Evolutionary conservation across 2,113 vertebrate species (phyloP), one percentile per base, ranked within the genome.

Genomic region (Myanophis thanlyinensis): DNA sequence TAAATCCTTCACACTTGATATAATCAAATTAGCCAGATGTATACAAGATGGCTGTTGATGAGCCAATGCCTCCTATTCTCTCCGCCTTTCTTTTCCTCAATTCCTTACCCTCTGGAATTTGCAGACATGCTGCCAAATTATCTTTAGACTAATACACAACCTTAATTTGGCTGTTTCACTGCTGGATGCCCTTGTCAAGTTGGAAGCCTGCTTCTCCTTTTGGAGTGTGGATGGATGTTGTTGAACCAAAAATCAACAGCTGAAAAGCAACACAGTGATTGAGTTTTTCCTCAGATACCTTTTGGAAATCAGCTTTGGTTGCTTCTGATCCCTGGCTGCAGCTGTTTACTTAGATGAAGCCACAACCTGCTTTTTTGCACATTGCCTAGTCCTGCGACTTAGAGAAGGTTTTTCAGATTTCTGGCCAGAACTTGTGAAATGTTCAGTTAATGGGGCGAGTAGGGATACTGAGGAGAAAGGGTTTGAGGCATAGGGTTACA

Each of bases 51-150:
- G 80, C 49, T 54, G 84, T 49, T 62, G 51, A 2, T 25, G 25
- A 88, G 91, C 91, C 91, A 93, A 9, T 3, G 47, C 22, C 20
- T 48, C 40, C 53, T 25, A 23, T 8, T n/a, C 15, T 35, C 15
- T 9, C 11, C 1, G 2, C 27, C 23, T n/a, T 25, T 8, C 53
- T 27, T 27, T 35, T 48, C 46, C 5, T 11, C 22, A 27, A 8
- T 73, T 52, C 89, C n/a, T 73, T 25, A 27, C 48, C 6, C 85
- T 67, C 80, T 35, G 51, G 48, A 52, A 48, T 94, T 90, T 51
- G 52, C 49, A 94, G 93, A 92, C 48, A 7, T 1, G 27, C 89
- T 94, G 94, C 91, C 94, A 88, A 96, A 93, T 94, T 95, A 92
- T 89, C 92, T 94, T 90, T 85, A 0, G 0, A 89, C 89, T 96